Evolutionary conservation across 2,888 invertebrate genomes (phyloP).

Genomic region (Pomacea canaliculata): DNA sequence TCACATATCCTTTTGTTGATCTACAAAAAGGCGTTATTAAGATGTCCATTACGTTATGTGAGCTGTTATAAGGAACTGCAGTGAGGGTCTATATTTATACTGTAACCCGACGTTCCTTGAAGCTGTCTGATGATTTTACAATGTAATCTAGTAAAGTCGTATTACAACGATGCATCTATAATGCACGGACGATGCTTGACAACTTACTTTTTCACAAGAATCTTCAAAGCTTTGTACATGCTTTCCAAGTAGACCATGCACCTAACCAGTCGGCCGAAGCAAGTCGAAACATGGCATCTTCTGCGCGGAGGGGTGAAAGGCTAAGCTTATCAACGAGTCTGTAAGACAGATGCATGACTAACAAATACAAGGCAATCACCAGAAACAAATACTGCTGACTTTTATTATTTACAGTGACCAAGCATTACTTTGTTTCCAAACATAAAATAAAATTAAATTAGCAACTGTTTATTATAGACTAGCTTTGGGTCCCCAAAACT

Average conservation of each 20-base stretch:
- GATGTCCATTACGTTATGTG: not conserved
- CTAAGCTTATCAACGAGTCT: not conserved
- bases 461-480: too few relatives aligned
- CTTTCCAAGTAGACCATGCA: conserved; percentile 16
- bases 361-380: too few relatives aligned
- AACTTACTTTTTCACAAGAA: conserved; percentile 17
- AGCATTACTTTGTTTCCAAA: too few relatives aligned
- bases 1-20: too few relatives aligned
- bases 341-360: too few relatives aligned
- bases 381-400: too few relatives aligned
- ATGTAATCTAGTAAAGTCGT: not conserved
- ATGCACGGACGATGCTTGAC: not conserved
- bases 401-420: too few relatives aligned
- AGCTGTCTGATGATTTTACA: not conserved
- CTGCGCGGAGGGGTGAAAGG: conserved; percentile 8
- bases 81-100: too few relatives aligned
- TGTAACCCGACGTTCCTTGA: too few relatives aligned
- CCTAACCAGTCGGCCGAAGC: conserved; percentile 19
- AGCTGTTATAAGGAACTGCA: not conserved
- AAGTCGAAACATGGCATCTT: conserved; percentile 16
- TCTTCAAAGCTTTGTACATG: conserved; percentile 10
- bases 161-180: not conserved
- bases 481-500: not conserved
- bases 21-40: conserved; percentile 3
- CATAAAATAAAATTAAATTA: too few relatives aligned